Evolutionary conservation across 2,113 vertebrate species (phyloP).

Genomic region (Pithys albifrons): DNA sequence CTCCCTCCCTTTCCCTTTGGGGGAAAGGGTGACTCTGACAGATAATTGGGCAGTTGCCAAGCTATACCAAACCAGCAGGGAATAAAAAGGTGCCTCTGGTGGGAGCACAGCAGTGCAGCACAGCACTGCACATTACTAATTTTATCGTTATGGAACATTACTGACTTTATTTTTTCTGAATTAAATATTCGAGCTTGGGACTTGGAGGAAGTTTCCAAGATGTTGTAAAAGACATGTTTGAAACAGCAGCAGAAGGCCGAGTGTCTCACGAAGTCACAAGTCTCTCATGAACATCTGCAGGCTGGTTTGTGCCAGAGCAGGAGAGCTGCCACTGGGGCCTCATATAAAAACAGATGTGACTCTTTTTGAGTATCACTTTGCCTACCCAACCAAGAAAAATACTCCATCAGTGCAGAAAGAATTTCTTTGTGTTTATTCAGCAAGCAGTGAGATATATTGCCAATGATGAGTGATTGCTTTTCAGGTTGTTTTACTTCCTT

Average conservation of each 20-base stretch:
- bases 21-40: no score
- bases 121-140: neutral
- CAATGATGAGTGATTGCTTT: neutral
- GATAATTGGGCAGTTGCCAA: no score
- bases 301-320: neutral
- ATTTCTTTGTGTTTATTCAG: neutral
- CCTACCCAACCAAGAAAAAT: neutral
- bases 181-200: neutral
- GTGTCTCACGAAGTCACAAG: neutral
- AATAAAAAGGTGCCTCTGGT: neutral
- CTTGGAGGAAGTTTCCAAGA: neutral
- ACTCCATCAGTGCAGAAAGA: neutral
- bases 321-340: neutral
- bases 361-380: neutral
- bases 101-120: neutral
- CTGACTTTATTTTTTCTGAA: neutral
- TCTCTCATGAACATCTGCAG: neutral
- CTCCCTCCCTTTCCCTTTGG: no score
- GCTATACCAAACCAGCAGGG: neutral
- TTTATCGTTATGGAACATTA: neutral
- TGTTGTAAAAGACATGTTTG: neutral
- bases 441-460: neutral
- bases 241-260: neutral
- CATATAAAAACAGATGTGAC: accelerated
- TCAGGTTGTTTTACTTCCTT: neutral